These are phyloP conservation scores for Falco columbarius DNA, from an alignment of 2,797 vertebrate species.

Conservation along the genomic window DNA sequence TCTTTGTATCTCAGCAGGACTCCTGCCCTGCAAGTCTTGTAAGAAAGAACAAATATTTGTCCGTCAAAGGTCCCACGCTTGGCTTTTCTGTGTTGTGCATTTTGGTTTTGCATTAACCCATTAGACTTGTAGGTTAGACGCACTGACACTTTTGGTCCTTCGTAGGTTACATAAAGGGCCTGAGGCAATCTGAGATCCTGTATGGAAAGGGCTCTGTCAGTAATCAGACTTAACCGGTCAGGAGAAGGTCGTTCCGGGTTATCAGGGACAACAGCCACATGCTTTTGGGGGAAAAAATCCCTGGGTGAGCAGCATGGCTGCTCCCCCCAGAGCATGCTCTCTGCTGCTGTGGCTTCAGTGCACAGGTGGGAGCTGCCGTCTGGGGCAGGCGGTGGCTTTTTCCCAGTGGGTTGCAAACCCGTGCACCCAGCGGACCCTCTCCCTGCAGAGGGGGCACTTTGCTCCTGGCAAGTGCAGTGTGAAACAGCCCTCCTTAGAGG, in stretches of 20 bases:
- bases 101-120: constrained; percentile 34
- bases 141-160: constrained; percentile 70
- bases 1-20: constrained; percentile 62
- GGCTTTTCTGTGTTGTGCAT: constrained; percentile 30
- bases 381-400: neutral
- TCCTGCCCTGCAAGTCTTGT: constrained; percentile 37
- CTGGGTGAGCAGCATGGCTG: neutral
- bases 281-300: neutral
- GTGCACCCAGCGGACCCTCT: neutral
- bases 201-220: neutral
- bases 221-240: neutral
- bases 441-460: neutral
- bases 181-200: constrained; percentile 28
- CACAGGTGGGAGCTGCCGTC: neutral
- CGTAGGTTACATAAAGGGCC: constrained; percentile 30
- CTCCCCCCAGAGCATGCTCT: neutral
- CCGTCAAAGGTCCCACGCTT: constrained; percentile 56
- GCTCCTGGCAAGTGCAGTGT: neutral
- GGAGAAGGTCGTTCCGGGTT: neutral
- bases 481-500: neutral
- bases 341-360: neutral
- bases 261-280: neutral
- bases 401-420: neutral
- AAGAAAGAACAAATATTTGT: constrained; percentile 65
- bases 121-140: constrained; percentile 29